Conservation (phyloP, 1,140 invertebrate genomes). For the Hylyphantes graminicola region DNA sequence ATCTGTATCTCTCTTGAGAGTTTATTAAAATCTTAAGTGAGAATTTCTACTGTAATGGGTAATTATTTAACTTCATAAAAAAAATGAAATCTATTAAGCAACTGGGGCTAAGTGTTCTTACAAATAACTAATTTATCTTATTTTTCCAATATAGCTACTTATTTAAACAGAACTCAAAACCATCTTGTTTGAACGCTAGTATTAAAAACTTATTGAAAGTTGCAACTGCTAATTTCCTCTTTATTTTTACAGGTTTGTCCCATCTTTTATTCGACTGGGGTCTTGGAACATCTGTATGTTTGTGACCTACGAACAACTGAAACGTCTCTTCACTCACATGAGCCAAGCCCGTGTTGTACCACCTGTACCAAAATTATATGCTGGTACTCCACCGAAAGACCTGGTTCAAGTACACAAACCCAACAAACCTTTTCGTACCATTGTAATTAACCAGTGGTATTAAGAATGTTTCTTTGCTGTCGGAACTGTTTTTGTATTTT, state of each 20-base stretch:
- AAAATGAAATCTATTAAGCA: not conserved
- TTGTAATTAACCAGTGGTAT: constrained; percentile 54
- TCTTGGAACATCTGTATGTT: constrained; percentile 81
- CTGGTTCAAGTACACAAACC: not conserved
- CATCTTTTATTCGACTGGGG: constrained; percentile 77
- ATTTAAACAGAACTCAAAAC: not conserved
- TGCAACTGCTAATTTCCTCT: constrained; percentile 38
- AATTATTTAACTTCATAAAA: not conserved
- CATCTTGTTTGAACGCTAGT: not conserved
- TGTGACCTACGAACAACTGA: constrained; percentile 79
- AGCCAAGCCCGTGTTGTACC: constrained; percentile 18
- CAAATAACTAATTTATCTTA: not conserved
- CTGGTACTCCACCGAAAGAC: not conserved
- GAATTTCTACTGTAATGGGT: no score
- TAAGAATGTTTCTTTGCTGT: not conserved
- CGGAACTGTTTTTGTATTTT: not conserved
- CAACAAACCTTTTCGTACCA: constrained; percentile 6
- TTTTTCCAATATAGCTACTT: no score
- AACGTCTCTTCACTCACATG: constrained; percentile 66
- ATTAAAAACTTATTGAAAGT: not conserved
- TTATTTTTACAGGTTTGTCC: constrained; percentile 74
- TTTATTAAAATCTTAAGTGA: no score
- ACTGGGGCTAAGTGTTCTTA: not conserved
- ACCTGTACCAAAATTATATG: constrained; percentile 51
- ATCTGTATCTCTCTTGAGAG: no score